phyloP scores from a whole-genome alignment of 2,113 vertebrate genomes.

The Nothocercus julius region DNA sequence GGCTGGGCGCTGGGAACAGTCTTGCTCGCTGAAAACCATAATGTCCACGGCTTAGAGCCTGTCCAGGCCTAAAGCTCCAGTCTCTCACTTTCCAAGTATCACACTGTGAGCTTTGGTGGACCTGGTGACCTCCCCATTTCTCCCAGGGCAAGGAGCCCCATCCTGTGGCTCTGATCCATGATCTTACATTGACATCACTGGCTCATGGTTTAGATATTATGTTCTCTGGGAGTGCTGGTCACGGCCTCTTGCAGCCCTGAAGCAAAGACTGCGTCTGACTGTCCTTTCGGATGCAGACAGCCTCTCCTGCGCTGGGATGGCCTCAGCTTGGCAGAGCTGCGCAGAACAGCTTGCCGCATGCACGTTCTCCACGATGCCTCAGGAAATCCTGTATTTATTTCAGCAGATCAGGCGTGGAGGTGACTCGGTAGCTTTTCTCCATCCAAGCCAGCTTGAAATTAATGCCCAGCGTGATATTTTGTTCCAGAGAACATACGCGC shows the following conservation, averaged over 20 bases:
- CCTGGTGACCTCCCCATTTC: not conserved
- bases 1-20: not conserved
- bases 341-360: not conserved
- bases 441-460: not conserved
- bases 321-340: not conserved
- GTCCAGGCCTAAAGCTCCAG: not conserved
- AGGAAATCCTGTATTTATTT: not conserved
- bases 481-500: not conserved
- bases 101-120: not conserved
- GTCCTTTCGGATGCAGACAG: not conserved
- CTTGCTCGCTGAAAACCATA: not conserved
- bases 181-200: not conserved
- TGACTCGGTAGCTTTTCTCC: not conserved
- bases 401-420: not conserved
- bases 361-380: not conserved
- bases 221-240: not conserved
- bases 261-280: not conserved
- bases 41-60: not conserved
- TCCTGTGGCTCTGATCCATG: not conserved
- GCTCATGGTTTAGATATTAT: not conserved
- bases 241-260: not conserved
- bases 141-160: not conserved
- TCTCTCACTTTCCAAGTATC: not conserved
- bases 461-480: not conserved
- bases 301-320: not conserved